phyloP scores from a whole-genome alignment of 2,888 invertebrate species.

The Torymus auratus region DNA sequence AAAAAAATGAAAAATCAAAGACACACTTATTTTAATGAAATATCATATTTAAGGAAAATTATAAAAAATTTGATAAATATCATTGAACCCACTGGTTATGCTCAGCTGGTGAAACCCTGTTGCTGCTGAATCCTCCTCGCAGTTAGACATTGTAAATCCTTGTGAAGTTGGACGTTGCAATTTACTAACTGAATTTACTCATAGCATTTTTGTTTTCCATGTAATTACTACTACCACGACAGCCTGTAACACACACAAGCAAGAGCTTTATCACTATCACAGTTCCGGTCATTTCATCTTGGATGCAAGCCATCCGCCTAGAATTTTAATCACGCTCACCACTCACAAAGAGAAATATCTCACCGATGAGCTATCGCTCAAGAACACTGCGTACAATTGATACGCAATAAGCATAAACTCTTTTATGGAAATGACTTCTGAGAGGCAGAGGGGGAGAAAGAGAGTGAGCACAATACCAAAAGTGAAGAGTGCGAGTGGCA shows the following conservation, averaged over 20 bases:
- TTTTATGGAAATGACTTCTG: neutral
- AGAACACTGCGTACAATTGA: slow-evolving; percentile 1
- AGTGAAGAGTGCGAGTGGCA: no score
- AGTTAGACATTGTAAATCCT: slow-evolving; percentile 72
- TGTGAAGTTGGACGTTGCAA: slow-evolving; percentile 6
- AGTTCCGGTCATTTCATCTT: slow-evolving; percentile 21
- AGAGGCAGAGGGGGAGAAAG: no score
- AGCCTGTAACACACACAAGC: slow-evolving; percentile 47
- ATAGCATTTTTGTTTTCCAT: slow-evolving; percentile 49
- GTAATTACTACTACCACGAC: slow-evolving; percentile 9
- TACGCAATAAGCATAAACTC: slow-evolving; percentile 16
- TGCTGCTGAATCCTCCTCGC: slow-evolving; percentile 74
- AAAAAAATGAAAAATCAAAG: slow-evolving; percentile 2
- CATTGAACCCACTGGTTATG: slow-evolving; percentile 82
- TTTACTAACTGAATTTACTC: slow-evolving; percentile 46
- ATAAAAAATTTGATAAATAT: slow-evolving; percentile 2
- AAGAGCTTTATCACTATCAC: slow-evolving; percentile 41
- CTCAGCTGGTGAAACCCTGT: slow-evolving; percentile 83
- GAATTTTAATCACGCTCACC: slow-evolving; percentile 19
- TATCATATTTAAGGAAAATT: neutral
- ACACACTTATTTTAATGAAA: neutral
- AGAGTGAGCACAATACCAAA: no score
- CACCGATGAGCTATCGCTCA: neutral
- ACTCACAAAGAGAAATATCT: slow-evolving; percentile 32
- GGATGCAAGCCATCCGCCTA: neutral